A percentile compares a stretch with the other conserved stretches of the same genome.
Conservation (phyloP, 2,113 vertebrate species). For the human region GRCh38 chr9:132745001-132745500, state of each 20-base stretch:
- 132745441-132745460: conserved; percentile 95
- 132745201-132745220: conserved; percentile 98
- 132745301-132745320: conserved; percentile 90
- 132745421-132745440: conserved; percentile 95
- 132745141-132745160: conserved; percentile 99
- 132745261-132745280: conserved; percentile 99
- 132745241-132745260: conserved; percentile 99
- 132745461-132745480: conserved; percentile 94
- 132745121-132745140: conserved; percentile 95
- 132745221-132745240: conserved; percentile 99
- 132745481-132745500: conserved; percentile 60
- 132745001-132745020: conserved; percentile 92
- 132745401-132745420: conserved; percentile 98
- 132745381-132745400: conserved; percentile 99
- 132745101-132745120: conserved; percentile 89
- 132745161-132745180: conserved; percentile 94
- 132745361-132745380: conserved; percentile 98
- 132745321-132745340: conserved; percentile 95
- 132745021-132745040: conserved; percentile 95
- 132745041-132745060: conserved; percentile 89
- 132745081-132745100: conserved; percentile 90
- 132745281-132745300: conserved; percentile 99
- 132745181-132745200: conserved; percentile 99
- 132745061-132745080: conserved; percentile 85
- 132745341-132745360: conserved; percentile 99